Conservation (phyloP, 2,888 invertebrate genomes). For the Gerris lacustris region DNA sequence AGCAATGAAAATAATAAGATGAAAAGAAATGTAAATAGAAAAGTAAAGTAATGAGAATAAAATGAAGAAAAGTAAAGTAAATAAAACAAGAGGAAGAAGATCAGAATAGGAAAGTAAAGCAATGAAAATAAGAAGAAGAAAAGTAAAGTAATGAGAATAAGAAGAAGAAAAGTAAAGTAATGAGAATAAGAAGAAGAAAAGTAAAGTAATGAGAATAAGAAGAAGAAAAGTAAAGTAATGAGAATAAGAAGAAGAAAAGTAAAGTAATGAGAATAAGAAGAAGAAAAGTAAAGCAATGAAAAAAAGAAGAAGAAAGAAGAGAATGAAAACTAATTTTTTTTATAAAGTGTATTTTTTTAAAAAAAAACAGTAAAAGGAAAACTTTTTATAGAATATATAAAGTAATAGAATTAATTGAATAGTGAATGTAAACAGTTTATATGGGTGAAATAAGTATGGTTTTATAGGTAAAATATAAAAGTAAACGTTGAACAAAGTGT, state of each 20-base stretch:
- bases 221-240: not conserved
- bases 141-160: not conserved
- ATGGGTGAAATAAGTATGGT: no score
- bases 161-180: not conserved
- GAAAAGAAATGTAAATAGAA: conserved; percentile 1
- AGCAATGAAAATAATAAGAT: not conserved
- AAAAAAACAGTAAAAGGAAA: no score
- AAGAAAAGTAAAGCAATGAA: not conserved
- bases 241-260: not conserved
- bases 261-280: not conserved
- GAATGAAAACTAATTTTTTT: not conserved
- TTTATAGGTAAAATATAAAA: no score
- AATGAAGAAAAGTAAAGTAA: not conserved
- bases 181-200: no score
- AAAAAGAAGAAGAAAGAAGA: not conserved
- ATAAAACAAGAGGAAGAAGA: not conserved
- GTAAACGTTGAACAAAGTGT: no score
- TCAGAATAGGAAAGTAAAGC: not conserved
- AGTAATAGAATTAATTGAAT: no score
- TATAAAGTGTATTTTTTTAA: not conserved
- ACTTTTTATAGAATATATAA: no score
- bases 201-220: not conserved
- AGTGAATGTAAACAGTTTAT: no score
- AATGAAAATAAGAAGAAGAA: not conserved
- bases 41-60: not conserved